Base-by-base conservation (phyloP, 2,888 invertebrate species). In the Nymphalis urticae region DNA sequence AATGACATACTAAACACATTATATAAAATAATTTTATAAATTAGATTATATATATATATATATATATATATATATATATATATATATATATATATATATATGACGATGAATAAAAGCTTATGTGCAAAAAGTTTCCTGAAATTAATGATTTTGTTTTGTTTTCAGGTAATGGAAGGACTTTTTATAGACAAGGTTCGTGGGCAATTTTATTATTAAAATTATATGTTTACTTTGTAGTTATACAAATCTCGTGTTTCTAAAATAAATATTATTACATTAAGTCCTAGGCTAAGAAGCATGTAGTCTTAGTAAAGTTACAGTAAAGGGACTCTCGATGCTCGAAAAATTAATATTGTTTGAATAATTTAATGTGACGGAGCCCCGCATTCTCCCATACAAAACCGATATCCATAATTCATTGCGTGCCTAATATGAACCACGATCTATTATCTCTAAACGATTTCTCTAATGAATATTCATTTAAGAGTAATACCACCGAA, bases 381-480 rank as follows among this genome's bases (percentile, higher is more conserved):
- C 73, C 77, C 78, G 79, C 81, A 87, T 85, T 87, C 84, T 75
- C 79, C 83, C 83, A 82, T 83, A 82, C 80, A 80, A 83, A 88
- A 84, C 80, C 81, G 81, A 80, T 80, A 83, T 85, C 84, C 83
- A 87, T 89, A 87, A 89, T 87, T 89, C 88, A 88, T 85, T 81
- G 78, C 77, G 79, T 80, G 81, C 85, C 83, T 87, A 88, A 89
- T 89, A 89, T 87, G 87, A 88, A 88, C 87, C 85, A 83, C 88
- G 86, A 89, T 90, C 87, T 90, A 90, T 90, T 90, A 90, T 89
- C 89, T 89, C 87, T 89, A 89, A 92, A 86, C 91, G 91, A 88
- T 91, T 91, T 90, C 82, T 85, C 87, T 80, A 87, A 92, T 92
- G 91, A 91, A 92, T 92, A 92, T 92, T 92, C 91, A 92, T 90